phyloP scores from a whole-genome alignment of 2,888 invertebrate genomes.

The Volucella bombylans region DNA sequence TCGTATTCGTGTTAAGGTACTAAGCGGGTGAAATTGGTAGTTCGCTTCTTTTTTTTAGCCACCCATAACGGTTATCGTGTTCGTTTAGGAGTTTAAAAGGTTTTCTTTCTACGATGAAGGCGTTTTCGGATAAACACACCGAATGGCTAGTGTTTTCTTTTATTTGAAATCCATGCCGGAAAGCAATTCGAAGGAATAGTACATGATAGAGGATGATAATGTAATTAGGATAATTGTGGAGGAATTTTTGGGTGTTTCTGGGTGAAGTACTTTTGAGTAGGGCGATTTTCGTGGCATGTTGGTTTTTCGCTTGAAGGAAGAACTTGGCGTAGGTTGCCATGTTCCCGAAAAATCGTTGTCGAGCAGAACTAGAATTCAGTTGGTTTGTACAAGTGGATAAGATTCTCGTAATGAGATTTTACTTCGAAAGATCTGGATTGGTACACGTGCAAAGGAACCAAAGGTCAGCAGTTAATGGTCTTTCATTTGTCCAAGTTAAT shows the following conservation, averaged over 20 bases:
- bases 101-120: background rate
- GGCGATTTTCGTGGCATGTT: too few relatives aligned
- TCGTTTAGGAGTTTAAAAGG: conserved; percentile 33
- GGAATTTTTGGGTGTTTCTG: conserved; percentile 19
- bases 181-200: conserved; percentile 25
- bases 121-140: too few relatives aligned
- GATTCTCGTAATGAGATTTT: too few relatives aligned
- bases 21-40: background rate
- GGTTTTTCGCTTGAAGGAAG: conserved; percentile 1
- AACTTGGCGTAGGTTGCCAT: background rate
- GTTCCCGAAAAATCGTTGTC: too few relatives aligned
- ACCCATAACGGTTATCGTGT: conserved; percentile 55
- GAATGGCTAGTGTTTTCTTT: too few relatives aligned
- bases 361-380: too few relatives aligned
- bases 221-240: conserved; percentile 52
- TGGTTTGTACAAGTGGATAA: too few relatives aligned
- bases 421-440: too few relatives aligned
- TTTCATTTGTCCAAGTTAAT: too few relatives aligned
- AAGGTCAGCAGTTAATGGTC: too few relatives aligned
- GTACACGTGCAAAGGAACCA: too few relatives aligned
- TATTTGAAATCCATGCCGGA: background rate
- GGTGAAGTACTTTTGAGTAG: conserved; percentile 1
- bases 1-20: too few relatives aligned
- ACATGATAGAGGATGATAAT: conserved; percentile 44
- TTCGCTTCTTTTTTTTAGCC: conserved; percentile 10